phyloP scores from a whole-genome alignment of 2,797 vertebrate genomes.

The Danionella dracula region DNA sequence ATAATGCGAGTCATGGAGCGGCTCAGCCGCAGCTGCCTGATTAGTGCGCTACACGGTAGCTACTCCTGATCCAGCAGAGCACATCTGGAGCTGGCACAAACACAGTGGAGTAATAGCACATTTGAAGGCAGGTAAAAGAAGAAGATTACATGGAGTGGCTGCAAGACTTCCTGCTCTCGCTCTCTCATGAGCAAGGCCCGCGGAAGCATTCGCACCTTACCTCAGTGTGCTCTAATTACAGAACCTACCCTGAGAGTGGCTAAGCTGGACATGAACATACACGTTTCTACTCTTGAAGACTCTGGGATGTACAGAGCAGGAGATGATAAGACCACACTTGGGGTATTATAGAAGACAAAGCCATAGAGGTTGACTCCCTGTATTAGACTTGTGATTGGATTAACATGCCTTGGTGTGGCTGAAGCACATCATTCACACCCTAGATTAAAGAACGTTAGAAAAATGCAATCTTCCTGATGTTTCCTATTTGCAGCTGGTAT shows the following conservation, averaged over 20 bases:
- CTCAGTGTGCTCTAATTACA: slow-evolving; percentile 68
- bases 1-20: not conserved
- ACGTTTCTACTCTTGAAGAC: slow-evolving; percentile 43
- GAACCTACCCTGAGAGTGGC: slow-evolving; percentile 49
- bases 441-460: not conserved
- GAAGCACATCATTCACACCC: slow-evolving; percentile 9
- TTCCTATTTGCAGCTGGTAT: too few species aligned
- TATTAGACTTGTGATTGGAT: slow-evolving; percentile 3
- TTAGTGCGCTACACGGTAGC: slow-evolving; percentile 48
- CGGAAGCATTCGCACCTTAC: slow-evolving; percentile 68
- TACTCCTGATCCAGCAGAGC: slow-evolving; percentile 54
- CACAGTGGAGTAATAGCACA: slow-evolving; percentile 64
- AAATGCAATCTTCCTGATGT: slow-evolving; percentile 1
- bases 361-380: not conserved
- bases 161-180: slow-evolving; percentile 60
- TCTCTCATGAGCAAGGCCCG: slow-evolving; percentile 54
- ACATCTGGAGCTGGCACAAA: slow-evolving; percentile 74
- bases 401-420: slow-evolving; percentile 10
- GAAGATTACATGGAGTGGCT: slow-evolving; percentile 62
- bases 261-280: slow-evolving; percentile 65
- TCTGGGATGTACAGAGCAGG: slow-evolving; percentile 52
- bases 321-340: slow-evolving; percentile 4
- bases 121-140: slow-evolving; percentile 49
- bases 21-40: slow-evolving; percentile 57
- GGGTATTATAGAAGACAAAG: slow-evolving; percentile 8